Percentiles rank a stretch among this genome's conserved stretches.
phyloP scores from a whole-genome alignment of 2,888 invertebrate genomes.

The Xanthorhoe spadicearia region DNA sequence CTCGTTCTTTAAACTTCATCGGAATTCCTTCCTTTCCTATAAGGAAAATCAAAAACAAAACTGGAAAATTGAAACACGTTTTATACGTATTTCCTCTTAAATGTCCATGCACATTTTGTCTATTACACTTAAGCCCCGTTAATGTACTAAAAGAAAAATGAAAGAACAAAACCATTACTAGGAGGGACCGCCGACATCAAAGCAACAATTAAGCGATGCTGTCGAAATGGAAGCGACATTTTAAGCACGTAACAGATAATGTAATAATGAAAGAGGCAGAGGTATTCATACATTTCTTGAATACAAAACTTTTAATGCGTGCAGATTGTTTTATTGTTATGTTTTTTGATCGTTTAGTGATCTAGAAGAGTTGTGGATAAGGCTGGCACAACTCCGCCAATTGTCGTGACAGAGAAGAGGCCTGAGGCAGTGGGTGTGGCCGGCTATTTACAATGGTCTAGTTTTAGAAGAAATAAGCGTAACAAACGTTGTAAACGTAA shows the following conservation, averaged over 20 bases:
- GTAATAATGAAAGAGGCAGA: background rate
- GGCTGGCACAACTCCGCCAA: too few species aligned
- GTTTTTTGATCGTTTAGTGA: too few species aligned
- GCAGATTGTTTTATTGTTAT: too few species aligned
- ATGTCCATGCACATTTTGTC: constrained; percentile 4
- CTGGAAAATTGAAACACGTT: constrained; percentile 1
- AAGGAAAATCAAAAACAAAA: background rate
- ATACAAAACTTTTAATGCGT: too few species aligned
- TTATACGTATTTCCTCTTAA: background rate
- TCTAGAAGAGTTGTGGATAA: too few species aligned
- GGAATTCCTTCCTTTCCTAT: background rate
- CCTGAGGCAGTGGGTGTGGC: too few species aligned
- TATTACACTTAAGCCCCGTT: constrained; percentile 4
- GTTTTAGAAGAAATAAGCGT: too few species aligned
- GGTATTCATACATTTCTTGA: background rate
- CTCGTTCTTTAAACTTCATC: background rate
- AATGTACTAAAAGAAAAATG: constrained; percentile 10
- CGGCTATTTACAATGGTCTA: too few species aligned
- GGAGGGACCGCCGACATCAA: constrained; percentile 29
- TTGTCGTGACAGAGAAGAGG: too few species aligned
- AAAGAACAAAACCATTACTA: constrained; percentile 11
- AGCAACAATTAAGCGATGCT: constrained; percentile 28
- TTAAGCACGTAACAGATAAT: background rate
- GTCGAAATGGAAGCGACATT: constrained; percentile 4
- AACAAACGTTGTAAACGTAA: too few species aligned